phyloP scores from a whole-genome alignment of 2,113 vertebrate genomes.

The Synodontis membranacea region DNA sequence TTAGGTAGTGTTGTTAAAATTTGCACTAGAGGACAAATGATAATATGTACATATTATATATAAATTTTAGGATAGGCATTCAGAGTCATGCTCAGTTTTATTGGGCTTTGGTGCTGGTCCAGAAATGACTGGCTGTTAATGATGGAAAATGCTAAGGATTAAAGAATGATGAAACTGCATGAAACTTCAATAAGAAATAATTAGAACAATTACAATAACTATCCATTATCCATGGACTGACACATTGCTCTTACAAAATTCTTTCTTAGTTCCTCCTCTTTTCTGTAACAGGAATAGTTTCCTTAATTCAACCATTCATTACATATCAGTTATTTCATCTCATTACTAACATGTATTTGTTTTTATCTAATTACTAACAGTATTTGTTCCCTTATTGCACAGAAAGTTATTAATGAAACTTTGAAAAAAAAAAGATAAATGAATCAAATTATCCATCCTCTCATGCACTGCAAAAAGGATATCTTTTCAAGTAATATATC shows the following conservation, averaged over 20 bases:
- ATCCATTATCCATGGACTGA: not conserved
- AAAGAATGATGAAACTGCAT: conserved; percentile 53
- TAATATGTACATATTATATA: conserved; percentile 6
- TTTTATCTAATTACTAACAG: not conserved
- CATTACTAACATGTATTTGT: conserved; percentile 4
- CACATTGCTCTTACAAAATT: not conserved
- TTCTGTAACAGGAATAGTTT: not conserved
- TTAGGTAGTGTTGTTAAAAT: conserved; percentile 23
- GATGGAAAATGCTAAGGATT: conserved; percentile 52
- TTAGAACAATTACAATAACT: not conserved
- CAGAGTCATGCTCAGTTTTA: not conserved
- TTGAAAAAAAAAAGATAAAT: not conserved
- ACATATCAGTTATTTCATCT: not conserved
- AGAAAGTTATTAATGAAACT: conserved; percentile 13
- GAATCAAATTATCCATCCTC: not conserved
- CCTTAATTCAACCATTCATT: not conserved
- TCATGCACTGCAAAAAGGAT: not conserved
- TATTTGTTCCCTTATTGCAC: not conserved
- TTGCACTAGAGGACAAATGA: not conserved
- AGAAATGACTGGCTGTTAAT: conserved; percentile 41
- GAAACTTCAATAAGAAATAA: conserved; percentile 35
- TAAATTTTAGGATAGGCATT: not conserved
- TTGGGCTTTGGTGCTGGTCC: not conserved
- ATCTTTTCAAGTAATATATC: not conserved
- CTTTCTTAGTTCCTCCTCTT: not conserved